Conservation (phyloP, 2,888 invertebrate genomes). For the Priocnemis perturbator region DNA sequence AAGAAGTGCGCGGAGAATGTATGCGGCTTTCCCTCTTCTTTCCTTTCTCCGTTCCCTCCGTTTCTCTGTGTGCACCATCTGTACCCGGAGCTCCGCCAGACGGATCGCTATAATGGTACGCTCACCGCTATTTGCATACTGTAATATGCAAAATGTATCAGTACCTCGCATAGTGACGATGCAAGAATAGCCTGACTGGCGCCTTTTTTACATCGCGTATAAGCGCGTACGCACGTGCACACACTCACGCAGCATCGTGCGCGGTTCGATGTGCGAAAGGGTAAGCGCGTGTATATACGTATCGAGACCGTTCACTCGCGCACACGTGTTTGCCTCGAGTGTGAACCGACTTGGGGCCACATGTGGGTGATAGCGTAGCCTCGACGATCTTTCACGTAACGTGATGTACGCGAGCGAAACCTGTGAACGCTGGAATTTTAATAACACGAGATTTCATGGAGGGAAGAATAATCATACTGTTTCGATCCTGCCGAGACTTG, state of each 20-base stretch:
- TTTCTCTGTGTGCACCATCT: too few relatives aligned
- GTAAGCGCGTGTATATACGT: neutral
- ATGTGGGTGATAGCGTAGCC: neutral
- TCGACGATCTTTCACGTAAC: conserved; percentile 11
- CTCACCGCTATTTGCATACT: conserved; percentile 35
- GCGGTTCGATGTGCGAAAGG: neutral
- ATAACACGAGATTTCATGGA: neutral
- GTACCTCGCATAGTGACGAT: conserved; percentile 40
- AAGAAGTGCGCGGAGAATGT: too few relatives aligned
- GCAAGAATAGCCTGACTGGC: conserved; percentile 42
- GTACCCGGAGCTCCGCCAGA: too few relatives aligned
- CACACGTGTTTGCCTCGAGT: neutral
- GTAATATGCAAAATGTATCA: conserved; percentile 43
- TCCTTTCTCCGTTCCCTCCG: too few relatives aligned
- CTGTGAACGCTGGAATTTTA: conserved; percentile 13
- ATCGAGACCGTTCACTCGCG: neutral
- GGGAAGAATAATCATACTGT: too few relatives aligned
- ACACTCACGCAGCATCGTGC: neutral
- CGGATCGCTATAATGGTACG: conserved; percentile 8
- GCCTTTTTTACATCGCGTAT: conserved; percentile 26
- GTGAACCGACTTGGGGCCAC: neutral
- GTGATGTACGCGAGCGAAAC: neutral
- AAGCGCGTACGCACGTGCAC: neutral
- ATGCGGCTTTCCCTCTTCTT: neutral
- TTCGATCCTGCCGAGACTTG: too few relatives aligned